Conservation (phyloP, 2,113 vertebrate species). For the Gavialis gangeticus region DNA sequence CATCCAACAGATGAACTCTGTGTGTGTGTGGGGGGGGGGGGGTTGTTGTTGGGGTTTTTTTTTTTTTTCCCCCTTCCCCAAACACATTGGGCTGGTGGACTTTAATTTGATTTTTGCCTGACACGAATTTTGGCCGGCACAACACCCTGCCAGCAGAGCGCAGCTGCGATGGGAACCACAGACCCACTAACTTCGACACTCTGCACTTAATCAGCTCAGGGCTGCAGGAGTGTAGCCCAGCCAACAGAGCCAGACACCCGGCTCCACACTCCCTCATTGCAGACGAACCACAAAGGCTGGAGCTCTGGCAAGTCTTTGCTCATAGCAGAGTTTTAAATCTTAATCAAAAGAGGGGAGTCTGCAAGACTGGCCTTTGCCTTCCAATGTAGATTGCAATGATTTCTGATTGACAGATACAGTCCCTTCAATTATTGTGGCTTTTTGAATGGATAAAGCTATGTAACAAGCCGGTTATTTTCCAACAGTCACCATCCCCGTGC, state of each 20-base stretch:
- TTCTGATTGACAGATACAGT: not conserved
- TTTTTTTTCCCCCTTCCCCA: not conserved
- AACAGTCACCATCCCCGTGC: not conserved
- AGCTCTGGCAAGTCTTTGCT: not conserved
- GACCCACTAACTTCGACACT: not conserved
- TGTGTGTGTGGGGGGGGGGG: conserved; percentile 12
- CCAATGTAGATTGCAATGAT: not conserved
- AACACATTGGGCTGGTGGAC: conserved; percentile 57
- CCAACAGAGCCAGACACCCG: not conserved
- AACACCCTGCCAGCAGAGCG: conserved; percentile 4
- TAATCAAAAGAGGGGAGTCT: not conserved
- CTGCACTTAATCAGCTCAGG: conserved; percentile 20
- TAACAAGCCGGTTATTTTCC: not conserved
- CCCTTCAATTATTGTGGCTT: not conserved
- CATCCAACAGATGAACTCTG: conserved; percentile 70
- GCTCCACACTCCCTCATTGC: not conserved
- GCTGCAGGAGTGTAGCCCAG: not conserved
- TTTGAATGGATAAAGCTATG: not conserved
- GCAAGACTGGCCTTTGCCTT: conserved; percentile 7
- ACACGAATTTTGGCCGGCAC: conserved; percentile 14
- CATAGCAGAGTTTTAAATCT: not conserved
- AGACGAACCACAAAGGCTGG: not conserved
- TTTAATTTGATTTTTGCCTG: conserved; percentile 67
- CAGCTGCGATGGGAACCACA: conserved; percentile 27
- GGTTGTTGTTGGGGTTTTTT: not conserved